phyloP scores from a whole-genome alignment of 92 coral and sea anemone genomes.

The Bergia sp. region DNA sequence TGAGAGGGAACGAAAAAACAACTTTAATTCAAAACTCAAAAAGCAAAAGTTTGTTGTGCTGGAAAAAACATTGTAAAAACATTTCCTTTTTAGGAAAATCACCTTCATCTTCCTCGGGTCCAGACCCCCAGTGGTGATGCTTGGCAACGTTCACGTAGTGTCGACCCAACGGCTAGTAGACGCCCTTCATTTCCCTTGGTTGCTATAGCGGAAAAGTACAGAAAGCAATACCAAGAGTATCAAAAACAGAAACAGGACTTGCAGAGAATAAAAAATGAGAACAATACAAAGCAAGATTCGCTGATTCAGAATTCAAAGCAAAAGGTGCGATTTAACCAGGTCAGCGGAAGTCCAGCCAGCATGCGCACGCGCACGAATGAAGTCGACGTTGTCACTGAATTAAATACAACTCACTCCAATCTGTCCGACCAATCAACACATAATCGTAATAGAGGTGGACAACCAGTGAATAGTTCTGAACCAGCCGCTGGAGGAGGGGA shows the following conservation, averaged over 20 bases:
- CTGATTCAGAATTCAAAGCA: neutral
- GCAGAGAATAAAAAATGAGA: neutral
- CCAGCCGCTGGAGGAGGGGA: neutral
- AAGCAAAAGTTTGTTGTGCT: too few species aligned
- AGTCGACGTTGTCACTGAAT: neutral
- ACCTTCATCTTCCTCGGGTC: conserved; percentile 71
- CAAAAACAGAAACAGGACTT: conserved; percentile 6
- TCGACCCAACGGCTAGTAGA: conserved; percentile 30
- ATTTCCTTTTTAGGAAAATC: conserved; percentile 41
- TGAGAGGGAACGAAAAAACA: too few species aligned
- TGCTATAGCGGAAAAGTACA: conserved; percentile 79
- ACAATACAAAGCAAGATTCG: neutral
- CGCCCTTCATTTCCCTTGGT: conserved; percentile 59
- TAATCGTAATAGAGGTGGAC: neutral
- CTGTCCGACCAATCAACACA: neutral
- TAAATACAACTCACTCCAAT: neutral
- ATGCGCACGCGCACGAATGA: conserved; percentile 6
- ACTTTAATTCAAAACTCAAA: too few species aligned
- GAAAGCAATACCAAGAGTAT: conserved; percentile 59
- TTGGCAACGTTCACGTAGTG: conserved; percentile 23
- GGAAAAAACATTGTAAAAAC: too few species aligned
- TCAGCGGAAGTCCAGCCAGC: neutral
- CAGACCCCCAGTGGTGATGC: conserved; percentile 39
- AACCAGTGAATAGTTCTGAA: neutral
- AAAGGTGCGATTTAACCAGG: neutral